phyloP scores from a whole-genome alignment of 2,888 invertebrate species.

The Coronaproctus castanopsis region DNA sequence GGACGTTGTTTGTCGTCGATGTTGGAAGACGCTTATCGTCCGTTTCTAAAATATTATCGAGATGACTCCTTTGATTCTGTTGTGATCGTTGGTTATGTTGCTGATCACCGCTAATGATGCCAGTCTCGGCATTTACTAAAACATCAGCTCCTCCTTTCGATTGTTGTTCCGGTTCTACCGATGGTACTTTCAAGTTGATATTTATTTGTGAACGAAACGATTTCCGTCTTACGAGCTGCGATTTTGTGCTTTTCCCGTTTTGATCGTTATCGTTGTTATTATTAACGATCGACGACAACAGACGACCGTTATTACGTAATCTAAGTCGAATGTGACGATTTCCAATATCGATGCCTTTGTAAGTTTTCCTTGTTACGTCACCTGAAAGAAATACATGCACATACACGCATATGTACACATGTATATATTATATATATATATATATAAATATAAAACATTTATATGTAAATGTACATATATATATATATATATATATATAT shows the following conservation, averaged over 20 bases:
- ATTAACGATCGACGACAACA: background rate
- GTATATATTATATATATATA: too few relatives aligned
- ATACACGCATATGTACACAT: too few relatives aligned
- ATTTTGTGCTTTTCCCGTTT: constrained; percentile 16
- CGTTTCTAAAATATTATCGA: background rate
- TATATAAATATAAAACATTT: too few relatives aligned
- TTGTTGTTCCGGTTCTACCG: constrained; percentile 2
- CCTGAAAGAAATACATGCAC: constrained; percentile 22
- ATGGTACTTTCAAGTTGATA: constrained; percentile 24
- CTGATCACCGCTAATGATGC: background rate
- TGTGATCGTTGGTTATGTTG: background rate
- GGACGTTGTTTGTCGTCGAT: background rate
- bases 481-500: too few relatives aligned
- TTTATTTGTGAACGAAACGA: constrained; percentile 27
- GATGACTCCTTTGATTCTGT: background rate
- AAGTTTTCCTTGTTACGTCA: constrained; percentile 25
- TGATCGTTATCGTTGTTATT: constrained; percentile 13
- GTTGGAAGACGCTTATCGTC: background rate
- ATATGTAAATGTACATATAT: too few relatives aligned
- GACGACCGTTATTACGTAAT: constrained; percentile 23
- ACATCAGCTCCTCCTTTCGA: background rate
- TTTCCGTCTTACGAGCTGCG: constrained; percentile 18
- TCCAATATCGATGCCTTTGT: constrained; percentile 27
- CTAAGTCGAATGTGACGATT: constrained; percentile 19
- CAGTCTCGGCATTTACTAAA: background rate